Evolutionary conservation across 2,113 vertebrate species (phyloP), one percentile per base, ranked within the genome.

Genomic region (Bubo bubo): DNA sequence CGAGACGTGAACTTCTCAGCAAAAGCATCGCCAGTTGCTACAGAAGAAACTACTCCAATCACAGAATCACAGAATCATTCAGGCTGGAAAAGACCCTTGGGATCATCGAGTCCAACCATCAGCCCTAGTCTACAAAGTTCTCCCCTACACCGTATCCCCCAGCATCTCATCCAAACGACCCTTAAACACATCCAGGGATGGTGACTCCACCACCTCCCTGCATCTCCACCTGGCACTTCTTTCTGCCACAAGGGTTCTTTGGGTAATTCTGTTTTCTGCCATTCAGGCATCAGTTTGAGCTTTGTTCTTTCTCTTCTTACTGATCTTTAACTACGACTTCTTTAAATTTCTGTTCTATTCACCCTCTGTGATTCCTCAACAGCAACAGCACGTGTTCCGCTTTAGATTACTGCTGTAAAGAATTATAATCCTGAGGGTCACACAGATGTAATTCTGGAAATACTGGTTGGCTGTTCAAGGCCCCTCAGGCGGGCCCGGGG

Each of bases 401-500:
- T 74, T 37, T 5, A 47, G 21, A 4, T 34, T 4, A 6, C 34
- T 28, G 35, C 72, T 47, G 26, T 22, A 35, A 59, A 35, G 30
- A 59, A 23, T 14, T 14, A 4, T 12, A 14, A 39, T 15, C 49
- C 35, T 5, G 16, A 60, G 34, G 52, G 19, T 28, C 56, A 32
- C 6, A 16, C 30, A 14, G 28, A 35, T 0, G 1, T 9, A 20
- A 10, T 35, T 9, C 79, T 14, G 72, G 13, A 37, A 73, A 3
- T 6, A 26, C 3, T 2, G 14, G 0, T 43, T 43, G 20, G 4
- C 74, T 17, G 8, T 4, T 34, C 56, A 3, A 1, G 19, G n/a
- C 14, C 3, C 10, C 3, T 2, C 3, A 1, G 5, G 3, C 30
- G 5, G 35, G 4, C 11, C 20, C 30, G 4, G 50, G 23, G 12